Evolutionary conservation across 2,113 vertebrate species (phyloP), one percentile per base, ranked within the genome.

Genomic region (Plecturocebus donacophilus): DNA sequence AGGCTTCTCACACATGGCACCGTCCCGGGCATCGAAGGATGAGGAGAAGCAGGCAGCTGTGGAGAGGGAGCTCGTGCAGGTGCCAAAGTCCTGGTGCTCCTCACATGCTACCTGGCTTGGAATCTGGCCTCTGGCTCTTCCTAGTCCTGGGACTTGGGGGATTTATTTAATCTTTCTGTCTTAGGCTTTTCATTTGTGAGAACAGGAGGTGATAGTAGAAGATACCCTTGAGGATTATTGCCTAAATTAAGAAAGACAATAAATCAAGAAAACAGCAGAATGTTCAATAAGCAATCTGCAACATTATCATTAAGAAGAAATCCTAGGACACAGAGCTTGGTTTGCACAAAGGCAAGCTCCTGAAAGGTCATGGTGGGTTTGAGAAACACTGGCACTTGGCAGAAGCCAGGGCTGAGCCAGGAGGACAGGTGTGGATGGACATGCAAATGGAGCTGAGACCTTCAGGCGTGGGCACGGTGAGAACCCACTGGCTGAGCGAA

Each of bases 41-140:
- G 3, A 49, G 5, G 27, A 19, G 32, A 12, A 35, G 42, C 21
- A 17, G 54, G 5, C 14, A 45, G 3, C 42, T 40, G 0, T 40
- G 11, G 38, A 19, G 40, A 45, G 35, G 20, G 40, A 38, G 83
- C 8, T 1, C 17, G 13, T 2, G 7, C 2, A 35, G 35, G 7
- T 3, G 17, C 56, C 1, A 21, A 64, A 23, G 32, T n/a, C 5
- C 7, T 70, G 8, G 7, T 42, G 11, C 1, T 27, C 3, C 0
- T 49, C 17, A 45, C 21, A 11, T 12, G 30, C 2, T 16, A 1
- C 20, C 8, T 4, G 2, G 16, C 23, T 25, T 38, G 1, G 12
- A 40, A 58, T 21, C 66, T 30, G 45, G 8, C 2, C 25, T 30
- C 23, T n/a, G 20, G 1, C 32, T 91, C 30, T 20, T 40, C 10